Evolutionary conservation across 2,113 vertebrate genomes (phyloP).

Genomic region (Zosterops pallidus): DNA sequence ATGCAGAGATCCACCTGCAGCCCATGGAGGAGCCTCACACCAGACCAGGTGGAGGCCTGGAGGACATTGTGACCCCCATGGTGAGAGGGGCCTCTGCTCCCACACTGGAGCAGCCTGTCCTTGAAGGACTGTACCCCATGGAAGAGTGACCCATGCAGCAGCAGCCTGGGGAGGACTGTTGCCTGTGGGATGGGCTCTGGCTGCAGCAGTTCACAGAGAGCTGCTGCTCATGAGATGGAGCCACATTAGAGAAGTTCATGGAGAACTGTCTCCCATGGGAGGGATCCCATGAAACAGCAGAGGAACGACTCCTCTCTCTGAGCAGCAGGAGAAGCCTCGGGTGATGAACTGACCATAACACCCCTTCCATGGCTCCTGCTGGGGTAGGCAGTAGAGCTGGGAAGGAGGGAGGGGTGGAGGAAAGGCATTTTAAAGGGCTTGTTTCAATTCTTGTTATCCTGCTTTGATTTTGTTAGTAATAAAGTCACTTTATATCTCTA

Average conservation of each 20-base stretch:
- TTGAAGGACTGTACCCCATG: not conserved
- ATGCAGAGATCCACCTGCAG: not conserved
- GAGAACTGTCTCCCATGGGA: not conserved
- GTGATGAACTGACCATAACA: not conserved
- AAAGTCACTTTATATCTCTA: not conserved
- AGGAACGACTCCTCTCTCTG: rapidly evolving
- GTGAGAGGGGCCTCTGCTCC: not conserved
- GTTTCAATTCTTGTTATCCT: not conserved
- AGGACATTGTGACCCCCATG: not conserved
- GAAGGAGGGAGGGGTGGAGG: not conserved
- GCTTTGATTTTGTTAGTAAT: not conserved
- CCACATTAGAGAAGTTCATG: rapidly evolving
- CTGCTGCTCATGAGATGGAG: not conserved
- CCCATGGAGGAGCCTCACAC: rapidly evolving
- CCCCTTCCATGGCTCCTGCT: not conserved
- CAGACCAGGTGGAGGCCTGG: not conserved
- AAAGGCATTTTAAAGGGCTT: not conserved
- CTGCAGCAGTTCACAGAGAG: not conserved
- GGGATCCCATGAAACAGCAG: not conserved
- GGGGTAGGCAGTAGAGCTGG: not conserved
- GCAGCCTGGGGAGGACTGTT: not conserved
- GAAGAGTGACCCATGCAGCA: rapidly evolving
- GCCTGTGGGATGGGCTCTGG: rapidly evolving
- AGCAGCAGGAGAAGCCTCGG: not conserved
- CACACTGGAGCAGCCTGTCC: not conserved